Percentiles rank a stretch among this genome's conserved stretches.
These are phyloP conservation scores for Physeter macrocephalus DNA, from an alignment of 2,113 vertebrate genomes.

Conservation along the genomic window DNA sequence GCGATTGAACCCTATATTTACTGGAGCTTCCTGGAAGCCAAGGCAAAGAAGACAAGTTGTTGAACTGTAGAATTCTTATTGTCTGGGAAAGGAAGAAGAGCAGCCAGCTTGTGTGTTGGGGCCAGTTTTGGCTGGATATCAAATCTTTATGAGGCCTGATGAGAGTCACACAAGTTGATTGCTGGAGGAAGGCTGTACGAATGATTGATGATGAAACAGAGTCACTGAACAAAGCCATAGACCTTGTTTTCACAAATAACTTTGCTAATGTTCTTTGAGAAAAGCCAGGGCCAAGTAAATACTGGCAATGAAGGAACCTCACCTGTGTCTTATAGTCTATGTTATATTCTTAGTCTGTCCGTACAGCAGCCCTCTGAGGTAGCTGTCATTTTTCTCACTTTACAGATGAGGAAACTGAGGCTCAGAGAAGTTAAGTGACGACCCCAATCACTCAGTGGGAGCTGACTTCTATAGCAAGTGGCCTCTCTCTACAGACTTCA, in stretches of 20 bases:
- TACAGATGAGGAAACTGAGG: background rate
- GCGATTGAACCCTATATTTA: background rate
- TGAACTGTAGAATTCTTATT: background rate
- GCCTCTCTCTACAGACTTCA: background rate
- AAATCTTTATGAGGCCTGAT: background rate
- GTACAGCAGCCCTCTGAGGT: background rate
- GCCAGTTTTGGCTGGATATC: background rate
- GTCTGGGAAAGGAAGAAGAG: background rate
- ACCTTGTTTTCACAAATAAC: background rate
- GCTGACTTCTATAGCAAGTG: background rate
- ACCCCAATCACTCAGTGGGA: background rate
- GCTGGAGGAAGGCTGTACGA: background rate
- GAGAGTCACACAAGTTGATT: background rate
- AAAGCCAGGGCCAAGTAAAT: background rate
- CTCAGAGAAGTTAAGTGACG: background rate
- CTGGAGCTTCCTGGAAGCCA: slow-evolving; percentile 15
- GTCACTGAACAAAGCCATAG: background rate
- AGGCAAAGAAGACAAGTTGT: background rate
- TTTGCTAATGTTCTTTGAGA: background rate
- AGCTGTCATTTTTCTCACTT: background rate
- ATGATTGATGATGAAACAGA: background rate
- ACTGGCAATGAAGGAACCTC: too few species aligned
- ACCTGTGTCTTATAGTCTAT: background rate
- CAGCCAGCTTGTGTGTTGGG: background rate
- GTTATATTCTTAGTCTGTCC: background rate